phyloP scores from a whole-genome alignment of 2,888 invertebrate species.

The Drosophila melanocephala region DNA sequence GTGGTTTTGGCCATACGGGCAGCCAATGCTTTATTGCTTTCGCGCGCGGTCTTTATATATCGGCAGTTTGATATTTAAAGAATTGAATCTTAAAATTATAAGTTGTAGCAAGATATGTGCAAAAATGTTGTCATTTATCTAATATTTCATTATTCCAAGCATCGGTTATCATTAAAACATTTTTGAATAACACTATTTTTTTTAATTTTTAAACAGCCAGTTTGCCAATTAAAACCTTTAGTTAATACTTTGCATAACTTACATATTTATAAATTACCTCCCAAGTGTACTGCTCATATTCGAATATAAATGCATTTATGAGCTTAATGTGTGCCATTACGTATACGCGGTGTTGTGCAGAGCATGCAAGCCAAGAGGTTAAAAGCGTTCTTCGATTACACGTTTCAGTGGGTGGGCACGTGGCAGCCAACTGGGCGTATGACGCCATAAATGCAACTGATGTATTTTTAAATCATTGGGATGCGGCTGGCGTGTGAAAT shows the following conservation, averaged over 20 bases:
- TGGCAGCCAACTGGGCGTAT: slow-evolving; percentile 12
- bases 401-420: slow-evolving; percentile 29
- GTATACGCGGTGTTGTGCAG: slow-evolving; percentile 32
- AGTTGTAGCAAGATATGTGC: not conserved
- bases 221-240: too few species aligned
- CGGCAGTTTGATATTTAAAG: not conserved
- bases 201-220: not conserved
- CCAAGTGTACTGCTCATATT: slow-evolving; percentile 11
- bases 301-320: slow-evolving; percentile 19
- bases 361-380: slow-evolving; percentile 30
- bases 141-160: not conserved
- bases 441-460: slow-evolving; percentile 20
- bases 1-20: slow-evolving; percentile 47
- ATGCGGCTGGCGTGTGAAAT: slow-evolving; percentile 21
- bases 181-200: too few species aligned
- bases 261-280: slow-evolving; percentile 2
- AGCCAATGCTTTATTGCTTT: slow-evolving; percentile 11
- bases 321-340: slow-evolving; percentile 43
- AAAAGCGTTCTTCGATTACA: not conserved
- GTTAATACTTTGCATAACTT: not conserved
- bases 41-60: slow-evolving; percentile 7
- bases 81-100: not conserved
- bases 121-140: not conserved
- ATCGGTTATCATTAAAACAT: not conserved
- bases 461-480: slow-evolving; percentile 32